Percentiles rank a stretch among this genome's conserved stretches.
These are phyloP conservation scores for Platanista minor DNA, from an alignment of 2,113 vertebrate species.

Conservation along the genomic window DNA sequence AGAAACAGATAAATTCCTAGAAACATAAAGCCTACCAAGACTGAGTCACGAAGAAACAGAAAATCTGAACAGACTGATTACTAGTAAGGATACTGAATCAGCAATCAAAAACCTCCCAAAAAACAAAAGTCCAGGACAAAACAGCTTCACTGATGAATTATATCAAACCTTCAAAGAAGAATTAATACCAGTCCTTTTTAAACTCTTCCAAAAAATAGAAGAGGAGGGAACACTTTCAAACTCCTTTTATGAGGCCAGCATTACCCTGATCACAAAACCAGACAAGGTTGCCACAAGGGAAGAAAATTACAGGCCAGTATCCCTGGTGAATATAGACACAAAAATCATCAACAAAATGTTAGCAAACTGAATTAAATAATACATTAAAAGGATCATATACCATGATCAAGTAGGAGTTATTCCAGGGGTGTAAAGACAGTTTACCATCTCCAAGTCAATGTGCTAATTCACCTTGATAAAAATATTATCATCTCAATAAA, in stretches of 20 bases:
- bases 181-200: neutral
- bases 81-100: neutral
- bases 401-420: neutral
- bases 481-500: neutral
- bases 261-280: neutral
- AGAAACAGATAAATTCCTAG: neutral
- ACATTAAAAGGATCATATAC: neutral
- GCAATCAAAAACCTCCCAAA: neutral
- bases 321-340: neutral
- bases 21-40: neutral
- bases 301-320: neutral
- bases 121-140: neutral
- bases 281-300: neutral
- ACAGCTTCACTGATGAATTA: neutral
- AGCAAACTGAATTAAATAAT: neutral
- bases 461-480: neutral
- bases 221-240: neutral
- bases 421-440: neutral
- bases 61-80: neutral
- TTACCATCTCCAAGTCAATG: neutral
- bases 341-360: neutral
- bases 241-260: neutral
- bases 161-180: neutral
- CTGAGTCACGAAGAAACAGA: neutral
- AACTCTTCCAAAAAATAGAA: neutral